These are phyloP conservation scores for Lydus trimaculatus DNA, from an alignment of 2,888 invertebrate species.

Conservation along the genomic window DNA sequence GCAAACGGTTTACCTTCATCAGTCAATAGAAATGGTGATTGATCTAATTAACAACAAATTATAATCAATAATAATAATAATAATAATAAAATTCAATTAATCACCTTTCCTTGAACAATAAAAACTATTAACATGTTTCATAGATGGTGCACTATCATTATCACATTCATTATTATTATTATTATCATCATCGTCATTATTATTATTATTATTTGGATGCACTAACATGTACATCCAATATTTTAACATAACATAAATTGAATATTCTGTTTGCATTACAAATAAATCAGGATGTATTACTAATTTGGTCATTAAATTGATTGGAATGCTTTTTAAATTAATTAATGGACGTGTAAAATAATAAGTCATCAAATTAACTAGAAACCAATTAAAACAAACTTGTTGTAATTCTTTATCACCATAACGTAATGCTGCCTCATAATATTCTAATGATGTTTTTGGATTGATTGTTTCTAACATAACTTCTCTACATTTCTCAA, in stretches of 20 bases:
- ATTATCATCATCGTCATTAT: slow-evolving; percentile 16
- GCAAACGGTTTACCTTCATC: slow-evolving; percentile 67
- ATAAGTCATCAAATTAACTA: slow-evolving; percentile 71
- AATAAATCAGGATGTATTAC: slow-evolving; percentile 71
- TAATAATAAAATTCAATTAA: not conserved
- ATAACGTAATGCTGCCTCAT: slow-evolving; percentile 73
- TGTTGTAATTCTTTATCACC: slow-evolving; percentile 70
- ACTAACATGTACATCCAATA: slow-evolving; percentile 71
- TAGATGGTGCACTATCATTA: slow-evolving; percentile 39
- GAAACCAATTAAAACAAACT: slow-evolving; percentile 73
- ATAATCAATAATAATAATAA: slow-evolving; percentile 9
- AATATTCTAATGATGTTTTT: slow-evolving; percentile 73
- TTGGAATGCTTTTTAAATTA: slow-evolving; percentile 68
- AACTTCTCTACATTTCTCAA: slow-evolving; percentile 75
- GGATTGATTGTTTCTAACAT: slow-evolving; percentile 79
- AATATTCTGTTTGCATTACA: slow-evolving; percentile 81
- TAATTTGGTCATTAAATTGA: slow-evolving; percentile 71
- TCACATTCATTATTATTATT: not conserved
- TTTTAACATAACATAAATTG: slow-evolving; percentile 74
- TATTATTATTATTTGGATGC: slow-evolving; percentile 49
- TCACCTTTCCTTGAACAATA: slow-evolving; percentile 60
- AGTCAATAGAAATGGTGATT: slow-evolving; percentile 67
- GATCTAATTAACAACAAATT: slow-evolving; percentile 39
- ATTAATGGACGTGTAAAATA: slow-evolving; percentile 64
- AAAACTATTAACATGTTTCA: slow-evolving; percentile 55